A percentile compares a stretch with the other conserved stretches of the same genome.
Conservation (phyloP, 2,797 vertebrate genomes). For the Sebastes reedi region DNA sequence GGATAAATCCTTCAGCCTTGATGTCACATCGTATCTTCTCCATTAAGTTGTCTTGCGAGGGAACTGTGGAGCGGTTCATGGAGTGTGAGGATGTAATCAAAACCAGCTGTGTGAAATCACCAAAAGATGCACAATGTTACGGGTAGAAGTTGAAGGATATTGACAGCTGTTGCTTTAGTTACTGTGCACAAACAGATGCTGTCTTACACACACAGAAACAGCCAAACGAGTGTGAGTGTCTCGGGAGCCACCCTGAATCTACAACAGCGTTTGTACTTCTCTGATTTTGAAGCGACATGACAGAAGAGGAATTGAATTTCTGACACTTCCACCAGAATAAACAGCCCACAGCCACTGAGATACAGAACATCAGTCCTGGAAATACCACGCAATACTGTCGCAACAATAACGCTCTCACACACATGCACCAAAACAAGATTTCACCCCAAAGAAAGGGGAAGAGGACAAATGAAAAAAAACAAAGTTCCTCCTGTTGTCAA, state of each 20-base stretch:
- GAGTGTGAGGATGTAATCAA: not conserved
- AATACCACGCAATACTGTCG: not conserved
- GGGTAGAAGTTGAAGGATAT: not conserved
- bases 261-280: not conserved
- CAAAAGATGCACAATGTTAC: not conserved
- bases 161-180: not conserved
- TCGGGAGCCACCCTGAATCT: not conserved
- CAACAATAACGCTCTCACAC: not conserved
- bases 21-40: not conserved
- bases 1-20: not conserved
- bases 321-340: slow-evolving; percentile 43
- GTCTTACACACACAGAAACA: not conserved
- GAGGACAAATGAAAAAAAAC: not conserved
- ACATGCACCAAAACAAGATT: not conserved
- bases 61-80: not conserved
- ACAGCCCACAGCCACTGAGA: slow-evolving; percentile 28
- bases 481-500: not conserved
- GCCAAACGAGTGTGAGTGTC: not conserved
- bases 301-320: slow-evolving; percentile 57
- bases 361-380: not conserved
- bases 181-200: not conserved
- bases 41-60: not conserved
- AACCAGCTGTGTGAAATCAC: not conserved
- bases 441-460: not conserved
- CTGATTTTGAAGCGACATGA: slow-evolving; percentile 44